Percentiles rank a stretch among this genome's conserved stretches.
Conservation (phyloP, 2,888 invertebrate species). For the Nematopogon swammerdamellus region DNA sequence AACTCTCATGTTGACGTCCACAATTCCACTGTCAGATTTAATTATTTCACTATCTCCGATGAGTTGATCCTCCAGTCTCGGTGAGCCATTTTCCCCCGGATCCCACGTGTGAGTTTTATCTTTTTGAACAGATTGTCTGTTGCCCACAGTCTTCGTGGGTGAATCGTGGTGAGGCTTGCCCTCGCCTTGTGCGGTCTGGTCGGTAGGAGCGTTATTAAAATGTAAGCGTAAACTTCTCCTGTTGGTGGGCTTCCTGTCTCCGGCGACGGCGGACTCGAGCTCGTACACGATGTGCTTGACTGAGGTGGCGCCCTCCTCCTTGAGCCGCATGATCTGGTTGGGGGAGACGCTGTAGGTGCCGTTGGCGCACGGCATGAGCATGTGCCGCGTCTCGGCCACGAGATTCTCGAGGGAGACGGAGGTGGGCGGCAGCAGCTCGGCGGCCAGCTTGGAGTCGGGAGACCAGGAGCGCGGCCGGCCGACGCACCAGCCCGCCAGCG, state of each 20-base stretch:
- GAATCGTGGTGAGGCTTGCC: background rate
- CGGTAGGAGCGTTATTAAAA: slow-evolving; percentile 19
- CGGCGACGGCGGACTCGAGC: slow-evolving; percentile 56
- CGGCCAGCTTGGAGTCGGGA: slow-evolving; percentile 63
- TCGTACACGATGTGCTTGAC: slow-evolving; percentile 72
- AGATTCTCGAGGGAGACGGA: slow-evolving; percentile 70
- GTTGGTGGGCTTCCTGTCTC: slow-evolving; percentile 27
- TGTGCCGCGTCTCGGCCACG: slow-evolving; percentile 66
- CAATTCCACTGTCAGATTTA: slow-evolving; percentile 50
- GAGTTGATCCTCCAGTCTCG: slow-evolving; percentile 23
- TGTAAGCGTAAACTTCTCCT: slow-evolving; percentile 27
- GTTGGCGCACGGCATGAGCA: slow-evolving; percentile 81
- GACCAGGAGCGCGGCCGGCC: slow-evolving; percentile 72
- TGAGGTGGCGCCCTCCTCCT: slow-evolving; percentile 60
- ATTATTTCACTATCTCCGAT: slow-evolving; percentile 42
- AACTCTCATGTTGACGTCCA: slow-evolving; percentile 37
- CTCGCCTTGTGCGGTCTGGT: slow-evolving; percentile 14
- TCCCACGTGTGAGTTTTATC: slow-evolving; percentile 66
- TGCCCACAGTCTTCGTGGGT: background rate
- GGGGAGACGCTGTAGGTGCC: slow-evolving; percentile 89
- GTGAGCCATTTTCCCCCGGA: slow-evolving; percentile 53
- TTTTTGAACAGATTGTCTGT: slow-evolving; percentile 17
- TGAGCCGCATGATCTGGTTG: slow-evolving; percentile 83
- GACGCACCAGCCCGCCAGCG: slow-evolving; percentile 36
- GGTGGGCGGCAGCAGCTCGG: slow-evolving; percentile 57